These are phyloP conservation scores for Myiozetetes cayanensis DNA, from an alignment of 2,113 vertebrate genomes.

Conservation along the genomic window DNA sequence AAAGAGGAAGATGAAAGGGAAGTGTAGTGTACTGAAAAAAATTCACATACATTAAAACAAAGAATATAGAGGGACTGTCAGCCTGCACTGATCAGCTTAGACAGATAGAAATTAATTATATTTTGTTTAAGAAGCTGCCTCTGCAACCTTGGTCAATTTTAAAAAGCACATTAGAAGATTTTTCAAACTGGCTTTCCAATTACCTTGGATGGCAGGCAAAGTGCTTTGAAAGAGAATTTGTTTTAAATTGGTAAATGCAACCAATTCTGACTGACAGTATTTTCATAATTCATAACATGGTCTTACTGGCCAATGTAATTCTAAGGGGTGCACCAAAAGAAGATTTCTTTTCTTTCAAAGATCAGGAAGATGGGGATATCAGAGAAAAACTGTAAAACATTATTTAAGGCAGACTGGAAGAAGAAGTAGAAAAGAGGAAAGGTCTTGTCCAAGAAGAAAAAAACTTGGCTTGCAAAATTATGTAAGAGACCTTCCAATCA, in stretches of 20 bases:
- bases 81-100: conserved; percentile 63
- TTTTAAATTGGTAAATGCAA: conserved; percentile 71
- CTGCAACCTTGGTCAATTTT: conserved; percentile 73
- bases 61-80: conserved; percentile 70
- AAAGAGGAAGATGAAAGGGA: conserved; percentile 66
- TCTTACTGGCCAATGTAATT: conserved; percentile 52
- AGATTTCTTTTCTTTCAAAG: conserved; percentile 30
- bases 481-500: not conserved
- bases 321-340: conserved; percentile 35
- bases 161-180: conserved; percentile 71
- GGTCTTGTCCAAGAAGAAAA: not conserved
- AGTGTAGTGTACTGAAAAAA: conserved; percentile 54
- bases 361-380: not conserved
- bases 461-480: conserved; percentile 36
- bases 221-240: conserved; percentile 70
- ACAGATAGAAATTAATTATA: conserved; percentile 80
- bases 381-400: not conserved
- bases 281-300: conserved; percentile 68
- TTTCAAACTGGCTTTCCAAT: conserved; percentile 76
- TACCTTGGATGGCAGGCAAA: conserved; percentile 68
- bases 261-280: conserved; percentile 61
- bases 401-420: conserved; percentile 4
- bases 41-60: conserved; percentile 61
- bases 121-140: conserved; percentile 73
- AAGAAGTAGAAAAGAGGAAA: not conserved